Conservation (phyloP, 2,888 invertebrate species). For the Tuberolachnus salignus region DNA sequence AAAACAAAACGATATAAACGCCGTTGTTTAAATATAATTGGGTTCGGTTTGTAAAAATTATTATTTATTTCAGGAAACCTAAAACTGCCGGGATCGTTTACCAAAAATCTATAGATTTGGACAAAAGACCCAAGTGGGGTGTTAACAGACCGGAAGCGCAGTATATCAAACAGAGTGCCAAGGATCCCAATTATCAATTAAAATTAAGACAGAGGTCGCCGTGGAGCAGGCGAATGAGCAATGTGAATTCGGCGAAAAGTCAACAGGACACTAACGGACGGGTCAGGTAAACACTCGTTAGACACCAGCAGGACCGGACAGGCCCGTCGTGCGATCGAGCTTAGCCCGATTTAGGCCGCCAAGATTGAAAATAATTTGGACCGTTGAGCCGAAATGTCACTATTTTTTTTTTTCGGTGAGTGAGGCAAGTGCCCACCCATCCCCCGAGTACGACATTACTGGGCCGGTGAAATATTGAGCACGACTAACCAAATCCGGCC, state of each 20-base stretch:
- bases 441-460: too few species aligned
- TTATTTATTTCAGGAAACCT: slow-evolving; percentile 34
- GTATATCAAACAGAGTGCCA: slow-evolving; percentile 87
- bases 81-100: slow-evolving; percentile 10
- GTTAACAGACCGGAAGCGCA: slow-evolving; percentile 73
- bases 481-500: too few species aligned
- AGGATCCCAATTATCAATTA: slow-evolving; percentile 82
- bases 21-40: not conserved
- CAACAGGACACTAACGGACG: slow-evolving; percentile 15
- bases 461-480: too few species aligned
- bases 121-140: slow-evolving; percentile 63
- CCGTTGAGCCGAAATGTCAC: too few species aligned
- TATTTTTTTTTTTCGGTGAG: too few species aligned
- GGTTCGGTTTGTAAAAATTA: not conserved
- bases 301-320: too few species aligned
- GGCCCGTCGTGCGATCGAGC: too few species aligned
- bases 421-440: too few species aligned
- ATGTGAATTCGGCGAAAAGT: slow-evolving; percentile 18
- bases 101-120: slow-evolving; percentile 56
- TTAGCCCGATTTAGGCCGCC: too few species aligned
- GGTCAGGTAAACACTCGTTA: not conserved
- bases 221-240: slow-evolving; percentile 17
- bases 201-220: slow-evolving; percentile 68
- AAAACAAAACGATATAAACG: too few species aligned
- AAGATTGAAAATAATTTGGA: too few species aligned